Evolutionary conservation across 2,113 vertebrate genomes (phyloP), one percentile per base, ranked within the genome.

Genomic region (Brienomyrus brachyistius): DNA sequence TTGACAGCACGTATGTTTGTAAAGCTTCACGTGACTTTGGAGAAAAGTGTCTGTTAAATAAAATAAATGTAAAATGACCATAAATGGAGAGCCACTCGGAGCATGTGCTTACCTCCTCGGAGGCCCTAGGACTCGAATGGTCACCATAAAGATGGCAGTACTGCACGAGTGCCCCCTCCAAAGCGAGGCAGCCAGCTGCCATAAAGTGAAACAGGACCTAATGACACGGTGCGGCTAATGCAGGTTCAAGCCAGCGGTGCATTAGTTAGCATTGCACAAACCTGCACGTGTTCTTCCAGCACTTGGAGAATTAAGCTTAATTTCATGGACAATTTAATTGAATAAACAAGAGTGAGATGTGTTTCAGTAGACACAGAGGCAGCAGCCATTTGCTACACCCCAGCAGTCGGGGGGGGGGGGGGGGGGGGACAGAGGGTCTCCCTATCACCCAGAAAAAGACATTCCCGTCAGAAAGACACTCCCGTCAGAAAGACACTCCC

Each of bases 281-380:
- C 27, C 21, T 4, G 23, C 50, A 82, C 13, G 19, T 9, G 17
- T 51, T 82, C 74, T 56, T 56, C 86, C 48, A 87, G 74, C 74
- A 74, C 35, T 23, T 21, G 35, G 50, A 52, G 74, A 82, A 89
- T 83, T 51, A 56, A 82, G 17, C n/a, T 23, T 82, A 45, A 89
- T 89, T 82, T 89, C 74, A 89, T 56, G 50, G 70, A 54, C 88
- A 45, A 89, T 82, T 77, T 82, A 21, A 89, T 54, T 82, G 4
- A 52, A 80, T 89, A 51, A 31, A 80, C 45, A 80, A 80, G 70
- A 45, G 31, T 35, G 45, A 62, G n/a, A 86, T 54, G 27, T 66
- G 59, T 59, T 50, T 21, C 31, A 9, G 9, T 23, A 7, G 31
- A 27, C 17, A 40, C 51, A 40, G 51, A 15, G 27, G 54, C 15